Base-by-base conservation (phyloP, 2,888 invertebrate species). In the Himalopsyche anomala region DNA sequence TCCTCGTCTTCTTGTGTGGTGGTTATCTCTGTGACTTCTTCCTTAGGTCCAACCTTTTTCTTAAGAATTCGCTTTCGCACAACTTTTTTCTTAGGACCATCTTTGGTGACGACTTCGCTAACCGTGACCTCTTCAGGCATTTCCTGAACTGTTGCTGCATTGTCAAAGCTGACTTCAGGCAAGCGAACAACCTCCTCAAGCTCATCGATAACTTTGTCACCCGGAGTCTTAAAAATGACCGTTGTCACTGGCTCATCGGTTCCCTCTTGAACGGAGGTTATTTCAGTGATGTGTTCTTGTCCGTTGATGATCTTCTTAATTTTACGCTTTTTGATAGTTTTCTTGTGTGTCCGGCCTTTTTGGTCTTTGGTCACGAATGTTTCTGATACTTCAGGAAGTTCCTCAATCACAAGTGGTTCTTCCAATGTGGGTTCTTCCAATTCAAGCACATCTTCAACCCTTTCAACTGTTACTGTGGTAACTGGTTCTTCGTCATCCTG, bases 401-500 rank as follows among this genome's bases (percentile, higher is more conserved):
- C 89, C 74, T 89, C 88, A 38, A 89, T 86, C 89, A 86, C 90
- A 87, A 89, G 87, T 2, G 51, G 42, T 88, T 86, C 42, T 81
- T 91, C 89, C 81, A 90, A 82, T 55, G 90, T 87, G 36, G 84
- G 55, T 62, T 88, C 81, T 38, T 89, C 87, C 84, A 86, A 28
- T 9, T 89, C 87, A 80, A 36, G 89, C 51, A 51, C 51, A n/a
- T 79, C 74, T 8, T 36, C 38, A 1, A 84, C 56, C 6, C 9
- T 81, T 19, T 40, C 45, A 5, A 45, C 81, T 12, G 81, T 81
- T 11, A 81, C 81, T 4, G 45, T n/a, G 4, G n/a, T 91, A 0
- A 91, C 89, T 0, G 92, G 91, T 1, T 89, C 89, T 82, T 92
- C 91, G 36, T 91, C 91, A 4, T 92, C 91, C 84, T 91, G 91